Evolutionary conservation across 2,113 vertebrate genomes (phyloP).

Genomic region (Prinia subflava): DNA sequence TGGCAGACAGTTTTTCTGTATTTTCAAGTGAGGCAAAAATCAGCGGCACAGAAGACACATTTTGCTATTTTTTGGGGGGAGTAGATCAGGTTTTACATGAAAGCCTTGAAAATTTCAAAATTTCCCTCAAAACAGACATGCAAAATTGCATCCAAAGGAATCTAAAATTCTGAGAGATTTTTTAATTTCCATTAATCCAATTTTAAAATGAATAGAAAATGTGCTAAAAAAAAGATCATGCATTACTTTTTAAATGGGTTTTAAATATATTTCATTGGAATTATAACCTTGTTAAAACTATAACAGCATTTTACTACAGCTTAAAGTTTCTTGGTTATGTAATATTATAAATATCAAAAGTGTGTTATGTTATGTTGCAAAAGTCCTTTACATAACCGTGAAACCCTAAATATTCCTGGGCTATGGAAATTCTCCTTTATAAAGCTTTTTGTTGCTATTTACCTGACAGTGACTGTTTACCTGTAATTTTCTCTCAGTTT

Average conservation of each 20-base stretch:
- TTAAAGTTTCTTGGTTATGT: background rate
- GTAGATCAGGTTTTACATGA: background rate
- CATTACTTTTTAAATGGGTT: background rate
- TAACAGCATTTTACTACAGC: background rate
- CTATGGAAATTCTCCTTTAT: background rate
- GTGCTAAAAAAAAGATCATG: background rate
- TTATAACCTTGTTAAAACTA: background rate
- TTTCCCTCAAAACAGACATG: background rate
- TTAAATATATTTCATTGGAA: background rate
- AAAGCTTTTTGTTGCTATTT: background rate
- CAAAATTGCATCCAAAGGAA: background rate
- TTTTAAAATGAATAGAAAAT: background rate
- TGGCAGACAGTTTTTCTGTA: background rate
- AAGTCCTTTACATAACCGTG: background rate
- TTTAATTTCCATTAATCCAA: background rate
- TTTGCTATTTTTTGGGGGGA: fast-evolving
- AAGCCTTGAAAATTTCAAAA: background rate
- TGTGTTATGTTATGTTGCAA: background rate
- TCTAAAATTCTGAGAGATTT: background rate
- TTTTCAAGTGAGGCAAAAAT: background rate
- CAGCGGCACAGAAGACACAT: background rate
- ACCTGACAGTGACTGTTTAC: background rate
- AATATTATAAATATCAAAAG: background rate
- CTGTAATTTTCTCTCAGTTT: background rate
- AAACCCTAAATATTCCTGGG: background rate